phyloP scores from a whole-genome alignment of 1,140 invertebrate genomes.

The Drosophila kikkawai region DNA sequence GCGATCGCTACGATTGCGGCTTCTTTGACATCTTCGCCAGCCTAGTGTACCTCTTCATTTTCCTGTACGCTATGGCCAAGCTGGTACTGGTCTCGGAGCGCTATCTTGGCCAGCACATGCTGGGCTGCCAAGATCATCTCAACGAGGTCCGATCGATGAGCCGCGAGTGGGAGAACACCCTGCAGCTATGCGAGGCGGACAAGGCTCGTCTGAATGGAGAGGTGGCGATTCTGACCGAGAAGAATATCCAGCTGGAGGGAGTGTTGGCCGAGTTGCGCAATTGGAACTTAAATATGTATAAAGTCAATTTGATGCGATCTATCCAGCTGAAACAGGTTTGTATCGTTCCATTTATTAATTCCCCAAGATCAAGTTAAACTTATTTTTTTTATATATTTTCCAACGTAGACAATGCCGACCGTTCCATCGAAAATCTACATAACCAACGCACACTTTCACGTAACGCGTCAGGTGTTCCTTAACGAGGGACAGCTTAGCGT shows the following conservation, averaged over 20 bases:
- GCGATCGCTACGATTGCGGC: background rate
- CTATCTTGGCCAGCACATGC: slow-evolving; percentile 47
- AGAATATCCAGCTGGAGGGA: slow-evolving; percentile 41
- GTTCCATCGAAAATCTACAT: slow-evolving; percentile 6
- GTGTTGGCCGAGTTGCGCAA: slow-evolving; percentile 53
- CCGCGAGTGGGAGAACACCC: slow-evolving; percentile 58
- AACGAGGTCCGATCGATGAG: slow-evolving; percentile 35
- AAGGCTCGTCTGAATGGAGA: slow-evolving; percentile 30
- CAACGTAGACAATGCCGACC: background rate
- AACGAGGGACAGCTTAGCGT: slow-evolving; percentile 12
- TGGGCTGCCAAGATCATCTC: slow-evolving; percentile 7
- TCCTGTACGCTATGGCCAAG: slow-evolving; percentile 51
- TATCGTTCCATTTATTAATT: no score
- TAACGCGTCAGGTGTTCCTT: slow-evolving; percentile 7
- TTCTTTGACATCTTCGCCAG: slow-evolving; percentile 40
- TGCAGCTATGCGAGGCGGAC: slow-evolving; percentile 48
- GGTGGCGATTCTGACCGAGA: slow-evolving; percentile 33
- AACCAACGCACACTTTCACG: slow-evolving; percentile 9
- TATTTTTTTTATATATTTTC: no score
- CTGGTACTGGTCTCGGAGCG: slow-evolving; percentile 49
- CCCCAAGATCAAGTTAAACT: no score
- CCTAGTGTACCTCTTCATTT: slow-evolving; percentile 55
- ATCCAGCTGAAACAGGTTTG: slow-evolving; percentile 40
- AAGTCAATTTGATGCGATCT: slow-evolving; percentile 55
- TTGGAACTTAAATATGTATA: slow-evolving; percentile 59